Conservation (phyloP, 2,888 invertebrate species). For the Agrochola circellaris region DNA sequence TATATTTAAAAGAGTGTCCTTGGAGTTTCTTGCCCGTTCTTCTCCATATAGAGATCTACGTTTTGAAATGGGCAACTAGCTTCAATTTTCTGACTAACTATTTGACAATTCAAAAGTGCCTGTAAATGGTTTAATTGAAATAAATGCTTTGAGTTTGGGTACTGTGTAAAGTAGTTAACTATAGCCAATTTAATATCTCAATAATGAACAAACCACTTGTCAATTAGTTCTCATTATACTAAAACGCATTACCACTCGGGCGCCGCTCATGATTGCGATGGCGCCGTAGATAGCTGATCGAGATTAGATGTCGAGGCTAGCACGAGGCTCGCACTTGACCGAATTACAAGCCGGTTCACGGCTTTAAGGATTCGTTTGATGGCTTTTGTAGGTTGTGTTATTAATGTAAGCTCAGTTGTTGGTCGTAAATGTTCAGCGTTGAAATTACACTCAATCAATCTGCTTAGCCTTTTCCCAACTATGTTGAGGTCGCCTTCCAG, state of each 20-base stretch:
- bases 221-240: conserved; percentile 58
- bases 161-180: background rate
- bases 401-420: background rate
- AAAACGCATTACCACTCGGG: conserved; percentile 55
- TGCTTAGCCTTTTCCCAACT: no score
- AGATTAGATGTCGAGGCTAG: conserved; percentile 61
- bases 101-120: no score
- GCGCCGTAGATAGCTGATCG: conserved; percentile 63
- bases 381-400: conserved; percentile 27
- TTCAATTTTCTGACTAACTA: no score
- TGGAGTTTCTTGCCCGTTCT: no score
- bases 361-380: conserved; percentile 50
- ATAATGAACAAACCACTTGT: conserved; percentile 48
- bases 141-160: no score
- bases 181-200: conserved; percentile 37
- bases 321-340: conserved; percentile 58
- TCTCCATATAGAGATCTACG: no score
- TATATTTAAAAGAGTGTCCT: no score
- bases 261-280: conserved; percentile 54
- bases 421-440: conserved; percentile 14
- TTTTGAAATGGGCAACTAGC: no score
- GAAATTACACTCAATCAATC: background rate
- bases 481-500: no score
- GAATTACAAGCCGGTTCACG: conserved; percentile 55
- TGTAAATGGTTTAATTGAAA: no score